Evolutionary conservation across 2,888 invertebrate species (phyloP).

Genomic region (Panopea generosa): DNA sequence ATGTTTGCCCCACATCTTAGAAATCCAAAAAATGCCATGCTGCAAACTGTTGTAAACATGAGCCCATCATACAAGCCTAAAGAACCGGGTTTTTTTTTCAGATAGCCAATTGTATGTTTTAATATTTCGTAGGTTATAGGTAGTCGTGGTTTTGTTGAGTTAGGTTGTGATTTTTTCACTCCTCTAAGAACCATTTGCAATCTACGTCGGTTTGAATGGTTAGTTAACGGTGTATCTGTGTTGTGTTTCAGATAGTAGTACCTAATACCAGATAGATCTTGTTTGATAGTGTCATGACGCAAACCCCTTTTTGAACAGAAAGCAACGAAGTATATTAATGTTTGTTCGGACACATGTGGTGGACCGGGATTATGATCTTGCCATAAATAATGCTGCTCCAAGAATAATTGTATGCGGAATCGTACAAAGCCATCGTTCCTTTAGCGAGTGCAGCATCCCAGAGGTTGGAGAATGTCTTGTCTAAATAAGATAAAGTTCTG

Average conservation of each 20-base stretch:
- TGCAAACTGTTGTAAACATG: background rate
- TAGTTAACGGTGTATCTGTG: background rate
- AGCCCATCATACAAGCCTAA: background rate
- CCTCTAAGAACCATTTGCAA: background rate
- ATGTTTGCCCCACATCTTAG: background rate
- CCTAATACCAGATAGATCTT: background rate
- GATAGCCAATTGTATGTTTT: too few relatives aligned
- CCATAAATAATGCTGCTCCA: constrained; percentile 3
- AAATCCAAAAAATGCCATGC: constrained; percentile 1
- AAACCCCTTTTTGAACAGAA: background rate
- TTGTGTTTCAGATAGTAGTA: background rate
- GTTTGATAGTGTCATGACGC: constrained; percentile 1
- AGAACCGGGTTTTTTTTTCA: too few relatives aligned
- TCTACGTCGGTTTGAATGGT: background rate
- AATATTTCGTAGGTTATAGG: background rate
- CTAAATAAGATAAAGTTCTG: background rate
- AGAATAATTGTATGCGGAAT: background rate
- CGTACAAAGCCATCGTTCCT: background rate
- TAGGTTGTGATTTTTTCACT: background rate
- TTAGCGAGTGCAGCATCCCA: background rate
- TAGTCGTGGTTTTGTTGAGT: background rate
- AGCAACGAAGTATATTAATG: background rate
- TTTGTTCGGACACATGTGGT: background rate
- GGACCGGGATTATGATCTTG: background rate
- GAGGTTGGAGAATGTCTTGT: background rate